These are phyloP conservation scores for Eufriesea mexicana DNA, from an alignment of 1,140 invertebrate species.

Conservation along the genomic window DNA sequence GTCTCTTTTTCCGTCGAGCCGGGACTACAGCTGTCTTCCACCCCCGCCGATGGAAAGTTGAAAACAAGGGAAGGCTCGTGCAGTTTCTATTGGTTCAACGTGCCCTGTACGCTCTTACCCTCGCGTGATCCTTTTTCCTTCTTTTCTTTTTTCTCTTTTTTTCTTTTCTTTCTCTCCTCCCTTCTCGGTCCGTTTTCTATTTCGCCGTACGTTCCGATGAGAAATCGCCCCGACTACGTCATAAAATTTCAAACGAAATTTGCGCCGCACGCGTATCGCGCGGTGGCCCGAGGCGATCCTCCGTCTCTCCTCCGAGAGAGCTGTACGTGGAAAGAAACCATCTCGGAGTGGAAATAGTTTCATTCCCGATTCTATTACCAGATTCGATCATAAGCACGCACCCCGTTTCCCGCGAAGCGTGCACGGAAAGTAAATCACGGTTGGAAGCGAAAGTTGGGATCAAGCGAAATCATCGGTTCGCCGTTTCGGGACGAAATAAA, in stretches of 20 bases:
- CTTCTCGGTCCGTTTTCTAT: neutral
- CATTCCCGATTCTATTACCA: neutral
- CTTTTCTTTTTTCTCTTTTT: neutral
- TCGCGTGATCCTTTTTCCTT: neutral
- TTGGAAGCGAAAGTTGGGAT: slow-evolving; percentile 14
- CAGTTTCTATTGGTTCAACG: slow-evolving; percentile 10
- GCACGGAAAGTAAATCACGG: neutral
- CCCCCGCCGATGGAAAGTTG: neutral
- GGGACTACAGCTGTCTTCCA: neutral
- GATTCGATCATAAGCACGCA: neutral
- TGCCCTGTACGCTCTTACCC: neutral
- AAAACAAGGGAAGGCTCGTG: slow-evolving; percentile 28
- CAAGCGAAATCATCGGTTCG: slow-evolving; percentile 5
- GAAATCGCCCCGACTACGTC: neutral
- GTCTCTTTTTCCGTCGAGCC: slow-evolving; percentile 47
- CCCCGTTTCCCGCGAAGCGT: neutral
- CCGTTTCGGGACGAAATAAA: slow-evolving; percentile 27
- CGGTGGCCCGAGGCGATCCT: neutral
- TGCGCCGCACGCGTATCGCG: neutral
- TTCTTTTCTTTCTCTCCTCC: neutral
- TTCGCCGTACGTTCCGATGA: neutral
- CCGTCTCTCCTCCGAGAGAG: neutral
- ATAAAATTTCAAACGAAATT: slow-evolving; percentile 13
- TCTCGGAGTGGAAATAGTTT: neutral
- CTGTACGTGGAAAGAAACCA: neutral